Percentiles rank a stretch among this genome's conserved stretches.
These are phyloP conservation scores for Lasius platythorax DNA, from an alignment of 2,888 invertebrate genomes.

Conservation along the genomic window DNA sequence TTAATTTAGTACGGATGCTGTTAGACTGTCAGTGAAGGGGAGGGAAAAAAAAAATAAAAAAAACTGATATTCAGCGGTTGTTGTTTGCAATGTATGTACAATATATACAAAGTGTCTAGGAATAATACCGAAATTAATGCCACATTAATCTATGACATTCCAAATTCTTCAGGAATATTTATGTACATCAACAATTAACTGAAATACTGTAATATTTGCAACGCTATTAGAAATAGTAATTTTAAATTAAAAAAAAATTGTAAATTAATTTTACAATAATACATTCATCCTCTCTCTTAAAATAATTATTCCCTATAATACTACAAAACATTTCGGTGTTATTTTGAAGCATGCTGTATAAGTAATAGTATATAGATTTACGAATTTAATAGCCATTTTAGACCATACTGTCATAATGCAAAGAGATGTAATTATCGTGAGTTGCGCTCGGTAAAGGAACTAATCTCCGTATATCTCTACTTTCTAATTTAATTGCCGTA, in stretches of 20 bases:
- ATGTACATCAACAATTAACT: not conserved
- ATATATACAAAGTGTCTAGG: not conserved
- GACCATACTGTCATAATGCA: not conserved
- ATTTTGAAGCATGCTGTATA: not conserved
- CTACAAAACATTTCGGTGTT: not conserved
- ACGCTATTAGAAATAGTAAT: not conserved
- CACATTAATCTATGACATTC: not conserved
- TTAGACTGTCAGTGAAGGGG: not conserved
- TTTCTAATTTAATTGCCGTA: not conserved
- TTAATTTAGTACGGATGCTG: conserved; percentile 64
- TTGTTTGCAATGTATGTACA: not conserved
- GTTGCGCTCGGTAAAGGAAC: not conserved
- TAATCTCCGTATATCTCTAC: not conserved
- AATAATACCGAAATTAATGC: conserved; percentile 1
- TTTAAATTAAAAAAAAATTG: not conserved
- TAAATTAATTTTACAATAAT: not conserved
- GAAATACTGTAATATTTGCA: not conserved
- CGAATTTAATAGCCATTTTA: too few species aligned
- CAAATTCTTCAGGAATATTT: not conserved
- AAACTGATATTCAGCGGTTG: not conserved
- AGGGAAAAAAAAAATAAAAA: not conserved
- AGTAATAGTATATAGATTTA: not conserved
- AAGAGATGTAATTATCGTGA: not conserved
- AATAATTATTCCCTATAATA: not conserved
- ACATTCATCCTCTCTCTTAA: not conserved